Evolutionary conservation across 2,888 invertebrate genomes (phyloP), one percentile per base, ranked within the genome.

Genomic region (Lepidocyrtinus sp.): DNA sequence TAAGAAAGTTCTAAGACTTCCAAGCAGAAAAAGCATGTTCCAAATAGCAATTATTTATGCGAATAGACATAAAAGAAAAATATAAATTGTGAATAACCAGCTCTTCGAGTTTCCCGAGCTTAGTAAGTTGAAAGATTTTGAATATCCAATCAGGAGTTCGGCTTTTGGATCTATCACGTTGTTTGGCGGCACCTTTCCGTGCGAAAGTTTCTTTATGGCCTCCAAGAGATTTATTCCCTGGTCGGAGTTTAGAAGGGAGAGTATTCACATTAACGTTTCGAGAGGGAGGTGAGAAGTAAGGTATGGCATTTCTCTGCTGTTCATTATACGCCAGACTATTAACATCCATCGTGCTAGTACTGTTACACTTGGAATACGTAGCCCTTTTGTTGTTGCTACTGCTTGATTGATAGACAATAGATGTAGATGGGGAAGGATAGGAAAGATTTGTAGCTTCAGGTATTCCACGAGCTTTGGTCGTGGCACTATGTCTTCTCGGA

Each of bases 71-170:
- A 12, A 36, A 7, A 36, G 36, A 36, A 63, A 9, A 9, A 55
- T 9, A 55, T 19, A 50, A 72, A 45, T 17, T 7, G n/a, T 22
- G 17, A 87, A 87, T 84, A 77, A 89, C 89, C 88, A 89, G 84
- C 75, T 87, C 86, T 61, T 87, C 87, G 21, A 88, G 84, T 75
- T 88, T 85, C 61, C 89, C 88, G 46, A 87, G 86, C 70, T 87
- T 88, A n/a, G 88, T 88, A 55, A 88, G 86, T 74, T 87, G 87
- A 82, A 89, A 88, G 17, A 89, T 88, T 80, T 87, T 87, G 84
- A 87, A 87, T 71, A 89, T 88, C 89, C 89, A 89, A 75, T 89
- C 88, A 9, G 89, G 89, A 7, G 88, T 88, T 65, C 87, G 83
- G 36, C 88, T 87, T 73, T 87, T 83, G 59, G 87, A 87, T 74